Base-by-base conservation (phyloP, 2,113 vertebrate genomes). In the Malurus cyaneus region DNA sequence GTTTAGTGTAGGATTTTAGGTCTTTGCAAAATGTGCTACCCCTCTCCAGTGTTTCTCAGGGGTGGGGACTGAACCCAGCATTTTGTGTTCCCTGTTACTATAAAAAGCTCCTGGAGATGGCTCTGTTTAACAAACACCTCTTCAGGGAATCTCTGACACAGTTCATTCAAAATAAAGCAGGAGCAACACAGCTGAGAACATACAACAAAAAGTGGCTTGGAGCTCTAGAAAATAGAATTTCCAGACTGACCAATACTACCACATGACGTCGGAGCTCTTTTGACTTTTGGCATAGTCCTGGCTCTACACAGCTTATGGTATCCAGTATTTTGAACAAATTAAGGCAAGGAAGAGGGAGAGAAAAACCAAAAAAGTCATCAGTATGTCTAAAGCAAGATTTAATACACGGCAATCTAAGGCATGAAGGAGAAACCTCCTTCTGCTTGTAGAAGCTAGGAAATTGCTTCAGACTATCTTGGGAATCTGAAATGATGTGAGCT, bases 21-120 rank as follows among this genome's bases (percentile, higher is more conserved):
- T 36, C 34, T 34, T 87, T 76, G 18, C 32, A n/a, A 65, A 46
- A 31, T 6, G 18, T 34, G 36, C 59, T 62, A 11, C 23, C 6
- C 1, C 21, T 44, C 7, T 9, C 23, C 0, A 1, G 49, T 24
- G 50, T 64, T 69, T 44, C 71, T 39, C 28, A 64, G 34, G 23
- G 6, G 11, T 2, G 32, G 60, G 23, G 46, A 21, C 26, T 29
- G 8, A 10, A 6, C 50, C 17, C 36, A 70, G 16, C 47, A 5
- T 32, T 54, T 74, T 26, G 9, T 44, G 11, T 56, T 39, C 24
- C 18, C 69, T 73, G 92, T 50, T n/a, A 34, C 70, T 79, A n/a
- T 32, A 21, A 46, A 62, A 89, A 66, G 80, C 44, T 93, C 91
- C 96, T 97, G 96, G 89, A 88, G 94, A 65, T 97, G 95, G 94